Base-by-base conservation (phyloP, 2,888 invertebrate genomes). In the Drosophila rubida region DNA sequence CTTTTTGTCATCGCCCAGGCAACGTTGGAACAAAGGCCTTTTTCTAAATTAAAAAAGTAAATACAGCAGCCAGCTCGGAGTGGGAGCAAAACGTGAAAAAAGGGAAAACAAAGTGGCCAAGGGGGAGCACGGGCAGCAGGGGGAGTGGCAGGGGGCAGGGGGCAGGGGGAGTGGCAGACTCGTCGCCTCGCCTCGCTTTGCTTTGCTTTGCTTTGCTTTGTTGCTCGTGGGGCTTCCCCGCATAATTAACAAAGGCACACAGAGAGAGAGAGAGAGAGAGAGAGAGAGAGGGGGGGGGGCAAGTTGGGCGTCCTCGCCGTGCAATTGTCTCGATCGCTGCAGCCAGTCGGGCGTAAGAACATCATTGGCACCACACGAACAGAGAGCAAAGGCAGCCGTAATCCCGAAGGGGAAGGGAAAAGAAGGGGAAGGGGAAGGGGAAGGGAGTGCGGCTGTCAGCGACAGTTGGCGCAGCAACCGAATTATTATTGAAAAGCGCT, bases 1-100 rank as follows among this genome's bases (percentile, higher is more conserved):
- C 86, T 81, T 81, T 89, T 87, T 77, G 80, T 80, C 79, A 82
- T 87, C 57, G 55, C 32, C 50, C 58, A 46, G 60, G 55, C 51
- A 61, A 50, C 58, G 62, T 67, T 54, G 62, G 30, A 42, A 76
- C 63, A 72, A 70, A 69, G 35, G 60, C 57, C 48, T 62, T 62
- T 75, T 62, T 49, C 61, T 51, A 65, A 79, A 69, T 74, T 64
- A 63, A 68, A 75, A 77, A 69, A 35, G 42, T 9, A 49, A 59
- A 59, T 32, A 32, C 32, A 32, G 16, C 44, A 57, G 59, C 54
- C 44, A 48, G 19, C 41, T 4, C 9, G 23, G 23, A 25, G 11
- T n/a, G n/a, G n/a, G n/a, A n/a, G n/a, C n/a, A n/a, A 8, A 54
- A 39, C 8, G 13, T 44, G 23, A 13, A 19, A 19, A 49, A 58